Conservation (phyloP, 2,888 invertebrate genomes). For the Tuberolachnus salignus region DNA sequence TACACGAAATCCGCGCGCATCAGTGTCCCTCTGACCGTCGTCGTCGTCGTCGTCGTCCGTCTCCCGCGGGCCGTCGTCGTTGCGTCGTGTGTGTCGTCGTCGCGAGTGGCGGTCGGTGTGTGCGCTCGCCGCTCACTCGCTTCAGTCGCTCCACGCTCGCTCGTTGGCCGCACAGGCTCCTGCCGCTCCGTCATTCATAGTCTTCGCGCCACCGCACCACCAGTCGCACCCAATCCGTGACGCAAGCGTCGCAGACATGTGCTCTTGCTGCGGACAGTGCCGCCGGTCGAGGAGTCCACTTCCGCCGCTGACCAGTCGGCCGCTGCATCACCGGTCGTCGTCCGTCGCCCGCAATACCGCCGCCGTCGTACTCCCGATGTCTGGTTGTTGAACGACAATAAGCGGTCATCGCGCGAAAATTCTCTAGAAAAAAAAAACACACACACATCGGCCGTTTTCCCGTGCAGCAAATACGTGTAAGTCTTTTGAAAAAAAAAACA, state of each 20-base stretch:
- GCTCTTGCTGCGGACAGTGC: slow-evolving; percentile 28
- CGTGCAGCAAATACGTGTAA: no score
- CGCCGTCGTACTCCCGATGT: neutral
- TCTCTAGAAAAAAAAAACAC: no score
- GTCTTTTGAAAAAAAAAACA: no score
- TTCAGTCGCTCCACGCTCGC: no score
- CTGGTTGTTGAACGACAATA: neutral
- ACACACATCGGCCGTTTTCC: no score
- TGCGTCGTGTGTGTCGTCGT: neutral
- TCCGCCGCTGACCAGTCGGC: neutral
- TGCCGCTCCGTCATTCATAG: neutral
- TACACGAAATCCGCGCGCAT: slow-evolving; percentile 10
- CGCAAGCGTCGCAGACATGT: slow-evolving; percentile 22
- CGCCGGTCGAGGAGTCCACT: slow-evolving; percentile 18
- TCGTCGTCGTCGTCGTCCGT: slow-evolving; percentile 2
- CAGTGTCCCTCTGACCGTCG: slow-evolving; percentile 46
- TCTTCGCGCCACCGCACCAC: neutral
- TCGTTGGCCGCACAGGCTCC: neutral
- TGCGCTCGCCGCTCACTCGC: no score
- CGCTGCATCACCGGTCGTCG: neutral
- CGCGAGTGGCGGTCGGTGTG: slow-evolving; percentile 25
- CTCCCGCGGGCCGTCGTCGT: slow-evolving; percentile 14
- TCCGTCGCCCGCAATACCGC: neutral
- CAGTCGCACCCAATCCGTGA: neutral
- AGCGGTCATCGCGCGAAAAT: no score